Evolutionary conservation across 2,113 vertebrate species (phyloP), one percentile per base, ranked within the genome.

Genomic region (Austrofundulus limnaeus): DNA sequence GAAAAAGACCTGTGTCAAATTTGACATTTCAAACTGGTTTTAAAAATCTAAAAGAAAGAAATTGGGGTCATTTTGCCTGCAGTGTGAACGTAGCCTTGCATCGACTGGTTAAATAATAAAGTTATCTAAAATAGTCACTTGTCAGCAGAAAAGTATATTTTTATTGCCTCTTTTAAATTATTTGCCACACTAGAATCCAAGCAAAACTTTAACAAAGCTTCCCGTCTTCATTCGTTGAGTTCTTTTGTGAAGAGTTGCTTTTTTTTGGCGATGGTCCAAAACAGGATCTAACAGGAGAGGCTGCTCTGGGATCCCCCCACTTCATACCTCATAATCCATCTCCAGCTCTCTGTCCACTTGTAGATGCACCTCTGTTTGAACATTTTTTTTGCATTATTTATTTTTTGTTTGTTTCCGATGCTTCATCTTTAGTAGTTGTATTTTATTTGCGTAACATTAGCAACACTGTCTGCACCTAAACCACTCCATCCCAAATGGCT

Each of bases 261-360:
- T 42, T 14, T 54, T 10, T 20, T 48, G 48, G 2, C 39, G 11
- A 45, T 59, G 70, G 52, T 61, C 31, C 24, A 59, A 43, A 37
- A 54, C 66, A 54, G 56, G 72, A 61, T 64, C 60, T 45, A 65
- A 67, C 63, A 68, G 39, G 76, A 84, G 87, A 92, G 90, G 92
- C 92, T 92, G 80, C 84, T 91, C 89, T 85, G 85, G 87, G 87
- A 86, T 83, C 77, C 75, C 76, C 61, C 58, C n/a, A n/a, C n/a
- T n/a, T 72, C 88, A 92, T 90, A 82, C 90, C 77, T 80, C 87
- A 92, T 91, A 75, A 90, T 78, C 70, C 84, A 87, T 87, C 77
- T 82, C 66, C 62, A 77, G 74, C 71, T 83, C 77, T 84, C 77
- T 84, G 70, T 87, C 76, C 73, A 81, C 82, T 19, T 78, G 60